These are phyloP conservation scores for Dicyrtomina minuta DNA, from an alignment of 2,888 invertebrate species.

Conservation along the genomic window DNA sequence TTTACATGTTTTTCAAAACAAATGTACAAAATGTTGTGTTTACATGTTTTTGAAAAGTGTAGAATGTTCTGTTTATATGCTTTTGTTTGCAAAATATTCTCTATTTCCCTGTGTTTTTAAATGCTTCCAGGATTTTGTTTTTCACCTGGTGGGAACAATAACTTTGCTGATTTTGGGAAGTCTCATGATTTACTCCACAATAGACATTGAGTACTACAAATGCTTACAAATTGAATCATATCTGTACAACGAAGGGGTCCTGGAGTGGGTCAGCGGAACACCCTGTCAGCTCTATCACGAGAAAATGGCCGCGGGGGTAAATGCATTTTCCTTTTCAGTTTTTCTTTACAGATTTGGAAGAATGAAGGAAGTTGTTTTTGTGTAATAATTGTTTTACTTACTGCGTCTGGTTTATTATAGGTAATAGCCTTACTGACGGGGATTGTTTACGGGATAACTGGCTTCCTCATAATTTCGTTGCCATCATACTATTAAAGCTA, in stretches of 20 bases:
- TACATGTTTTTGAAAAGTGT: too few relatives aligned
- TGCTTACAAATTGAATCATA: constrained; percentile 26
- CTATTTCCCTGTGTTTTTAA: too few relatives aligned
- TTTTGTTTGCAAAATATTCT: too few relatives aligned
- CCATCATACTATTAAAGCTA: constrained; percentile 1
- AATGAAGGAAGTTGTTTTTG: background rate
- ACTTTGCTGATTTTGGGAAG: constrained; percentile 30
- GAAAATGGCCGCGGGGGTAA: constrained; percentile 35
- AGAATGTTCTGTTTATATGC: too few relatives aligned
- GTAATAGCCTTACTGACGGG: constrained; percentile 36
- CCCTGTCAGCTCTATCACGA: constrained; percentile 38
- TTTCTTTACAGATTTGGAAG: background rate
- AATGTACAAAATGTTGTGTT: too few relatives aligned
- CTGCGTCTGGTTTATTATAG: constrained; percentile 31
- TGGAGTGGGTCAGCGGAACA: constrained; percentile 26
- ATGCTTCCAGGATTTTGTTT: constrained; percentile 34
- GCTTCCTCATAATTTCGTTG: constrained; percentile 20
- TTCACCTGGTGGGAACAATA: constrained; percentile 29
- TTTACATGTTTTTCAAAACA: too few relatives aligned
- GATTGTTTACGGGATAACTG: constrained; percentile 36
- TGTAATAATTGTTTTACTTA: background rate
- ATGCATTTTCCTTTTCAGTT: background rate
- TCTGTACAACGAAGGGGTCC: constrained; percentile 14
- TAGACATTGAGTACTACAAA: constrained; percentile 37
- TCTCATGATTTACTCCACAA: constrained; percentile 37